Percentiles rank a stretch among this genome's conserved stretches.
phyloP scores from a whole-genome alignment of 2,113 vertebrate species.

The Butorides virescens region DNA sequence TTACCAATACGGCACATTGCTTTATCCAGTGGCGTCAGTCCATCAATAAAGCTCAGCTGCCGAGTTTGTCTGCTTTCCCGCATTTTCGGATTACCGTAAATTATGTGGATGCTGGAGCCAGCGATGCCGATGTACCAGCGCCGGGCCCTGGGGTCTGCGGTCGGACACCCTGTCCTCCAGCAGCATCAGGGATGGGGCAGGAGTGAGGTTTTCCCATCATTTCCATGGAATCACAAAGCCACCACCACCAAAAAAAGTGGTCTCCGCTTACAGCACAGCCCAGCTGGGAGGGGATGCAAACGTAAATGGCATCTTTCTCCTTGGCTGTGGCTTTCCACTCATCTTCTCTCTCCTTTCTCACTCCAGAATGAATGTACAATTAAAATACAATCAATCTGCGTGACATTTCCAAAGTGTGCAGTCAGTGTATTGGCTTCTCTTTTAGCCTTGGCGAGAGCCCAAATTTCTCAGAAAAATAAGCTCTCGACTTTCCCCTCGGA shows the following conservation, averaged over 20 bases:
- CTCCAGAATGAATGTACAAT: constrained; percentile 19
- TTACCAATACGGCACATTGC: constrained; percentile 36
- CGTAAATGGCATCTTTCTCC: background rate
- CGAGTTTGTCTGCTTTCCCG: constrained; percentile 7
- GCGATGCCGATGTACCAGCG: rapidly evolving
- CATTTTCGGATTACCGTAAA: constrained; percentile 18
- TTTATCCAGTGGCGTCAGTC: constrained; percentile 43
- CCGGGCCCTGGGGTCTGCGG: rapidly evolving
- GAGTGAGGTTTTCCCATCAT: background rate
- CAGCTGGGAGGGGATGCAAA: background rate
- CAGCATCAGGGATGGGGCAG: background rate
- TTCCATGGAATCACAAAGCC: background rate
- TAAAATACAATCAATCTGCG: background rate
- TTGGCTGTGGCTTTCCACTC: background rate
- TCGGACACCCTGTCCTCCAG: background rate
- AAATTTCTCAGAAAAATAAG: background rate
- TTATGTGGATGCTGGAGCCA: constrained; percentile 13
- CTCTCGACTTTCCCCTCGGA: background rate
- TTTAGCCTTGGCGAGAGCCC: constrained; percentile 7
- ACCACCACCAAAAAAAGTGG: background rate
- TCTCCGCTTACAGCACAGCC: background rate
- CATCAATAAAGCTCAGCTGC: constrained; percentile 67
- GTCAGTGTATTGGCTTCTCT: background rate
- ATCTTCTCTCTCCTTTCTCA: background rate
- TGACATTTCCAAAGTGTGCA: constrained; percentile 26